Evolutionary conservation across 2,888 invertebrate species (phyloP), one percentile per base, ranked within the genome.

Genomic region (Cephus sareptanus): DNA sequence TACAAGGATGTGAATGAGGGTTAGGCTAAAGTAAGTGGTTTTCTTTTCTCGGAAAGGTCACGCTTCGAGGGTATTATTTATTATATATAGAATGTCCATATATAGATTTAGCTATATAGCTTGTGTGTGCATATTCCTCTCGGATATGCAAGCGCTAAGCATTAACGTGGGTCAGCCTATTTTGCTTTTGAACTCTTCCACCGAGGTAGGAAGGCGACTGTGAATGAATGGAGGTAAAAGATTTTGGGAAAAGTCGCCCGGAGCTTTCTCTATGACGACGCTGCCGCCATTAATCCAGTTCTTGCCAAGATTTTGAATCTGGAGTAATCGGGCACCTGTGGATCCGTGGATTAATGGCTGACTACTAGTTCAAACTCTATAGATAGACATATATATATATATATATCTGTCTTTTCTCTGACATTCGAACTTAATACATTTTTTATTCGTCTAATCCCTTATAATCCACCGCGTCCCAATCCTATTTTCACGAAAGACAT

Each of bases 311-410:
- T 71, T 71, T 71, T 15, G 71, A 34, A 71, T 15, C 23, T 34
- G 71, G 71, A 34, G n/a, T 71, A 34, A 31, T 71, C 71, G 71
- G 71, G 71, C 71, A 71, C 71, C 71, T 31, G 71, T 71, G 71
- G 71, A 71, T 71, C 71, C 31, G 31, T 33, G 31, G 31, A 31
- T 31, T 71, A 31, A 34, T 34, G 71, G 71, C 71, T 71, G 33
- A 12, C 71, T 71, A 12, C 33, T 13, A 71, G 34, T 71, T 34
- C 23, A 56, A 23, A 56, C 23, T 56, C 56, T 56, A 56, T 6
- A 23, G 23, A 40, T 6, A 40, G 4, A 40, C 3, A 34, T 34
- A 34, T 34, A 1, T 34, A 11, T 34, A 15, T 40, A 6, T 15
- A 4, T 15, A 23, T 23, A 0, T 9, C 9, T 56, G 15, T 9